These are phyloP conservation scores for Parascotia fuliginaria DNA, from an alignment of 2,888 invertebrate genomes.

Conservation along the genomic window DNA sequence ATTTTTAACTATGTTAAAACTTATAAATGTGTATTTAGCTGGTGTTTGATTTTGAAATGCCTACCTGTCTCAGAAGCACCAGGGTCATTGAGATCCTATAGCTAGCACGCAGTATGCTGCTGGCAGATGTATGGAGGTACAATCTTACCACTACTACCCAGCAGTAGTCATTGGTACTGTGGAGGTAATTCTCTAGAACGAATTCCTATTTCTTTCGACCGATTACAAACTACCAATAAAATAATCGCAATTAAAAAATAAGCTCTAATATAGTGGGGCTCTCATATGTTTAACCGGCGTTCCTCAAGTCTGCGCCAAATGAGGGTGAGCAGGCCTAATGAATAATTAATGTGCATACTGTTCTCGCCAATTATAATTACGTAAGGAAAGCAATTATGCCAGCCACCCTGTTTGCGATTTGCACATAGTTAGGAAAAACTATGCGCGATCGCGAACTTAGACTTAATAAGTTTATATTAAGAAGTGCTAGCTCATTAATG, in stretches of 20 bases:
- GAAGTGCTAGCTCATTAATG: background rate
- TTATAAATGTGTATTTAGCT: no score
- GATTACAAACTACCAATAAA: constrained; percentile 12
- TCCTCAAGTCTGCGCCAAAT: constrained; percentile 75
- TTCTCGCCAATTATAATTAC: constrained; percentile 81
- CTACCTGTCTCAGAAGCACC: no score
- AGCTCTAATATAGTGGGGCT: constrained; percentile 64
- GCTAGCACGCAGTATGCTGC: no score
- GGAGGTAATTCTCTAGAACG: no score
- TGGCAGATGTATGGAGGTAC: no score
- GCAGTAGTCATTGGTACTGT: no score
- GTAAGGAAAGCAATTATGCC: constrained; percentile 77
- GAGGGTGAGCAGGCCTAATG: constrained; percentile 74
- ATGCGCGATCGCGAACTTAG: constrained; percentile 34
- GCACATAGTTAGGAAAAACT: constrained; percentile 46
- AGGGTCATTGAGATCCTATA: no score
- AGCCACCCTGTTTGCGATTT: constrained; percentile 42
- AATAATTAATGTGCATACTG: constrained; percentile 81
- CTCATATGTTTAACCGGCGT: constrained; percentile 72
- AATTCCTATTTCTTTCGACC: no score
- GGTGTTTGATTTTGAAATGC: no score
- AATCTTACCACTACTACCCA: no score
- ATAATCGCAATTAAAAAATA: constrained; percentile 61
- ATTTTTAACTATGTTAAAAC: no score
- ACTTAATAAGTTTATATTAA: constrained; percentile 1